Percentiles rank a stretch among this genome's conserved stretches.
phyloP scores from a whole-genome alignment of 2,888 invertebrate genomes.

The Yponomeuta evonymella region DNA sequence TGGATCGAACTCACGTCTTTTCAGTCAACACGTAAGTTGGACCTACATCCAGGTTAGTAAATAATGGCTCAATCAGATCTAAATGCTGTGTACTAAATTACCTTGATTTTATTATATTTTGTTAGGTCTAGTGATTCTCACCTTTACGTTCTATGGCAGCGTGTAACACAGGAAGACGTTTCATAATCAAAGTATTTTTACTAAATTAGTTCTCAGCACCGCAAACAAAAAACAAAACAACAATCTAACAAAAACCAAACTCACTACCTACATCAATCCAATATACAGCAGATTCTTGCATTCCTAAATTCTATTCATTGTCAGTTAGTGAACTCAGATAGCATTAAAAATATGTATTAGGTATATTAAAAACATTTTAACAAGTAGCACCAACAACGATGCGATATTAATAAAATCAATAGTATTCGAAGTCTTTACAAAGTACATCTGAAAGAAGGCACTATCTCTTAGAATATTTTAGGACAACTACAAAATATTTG shows the following conservation, averaged over 20 bases:
- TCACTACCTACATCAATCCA: background rate
- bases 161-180: conserved; percentile 68
- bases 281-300: background rate
- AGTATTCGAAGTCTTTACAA: background rate
- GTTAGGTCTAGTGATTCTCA: conserved; percentile 36
- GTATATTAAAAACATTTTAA: conserved; percentile 3
- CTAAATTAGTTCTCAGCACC: background rate
- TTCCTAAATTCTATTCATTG: background rate
- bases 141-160: conserved; percentile 75
- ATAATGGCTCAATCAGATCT: too few relatives aligned
- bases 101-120: background rate
- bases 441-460: conserved; percentile 6
- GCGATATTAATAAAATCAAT: background rate
- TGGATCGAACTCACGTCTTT: too few relatives aligned
- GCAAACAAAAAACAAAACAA: background rate
- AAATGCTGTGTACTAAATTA: too few relatives aligned
- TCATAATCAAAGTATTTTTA: conserved; percentile 51
- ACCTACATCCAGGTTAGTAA: too few relatives aligned
- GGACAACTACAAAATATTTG: background rate
- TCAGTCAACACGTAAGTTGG: too few relatives aligned
- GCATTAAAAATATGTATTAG: background rate
- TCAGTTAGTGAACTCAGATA: background rate
- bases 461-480: background rate
- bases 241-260: conserved; percentile 7
- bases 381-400: background rate